Evolutionary conservation across 2,888 invertebrate genomes (phyloP).

Genomic region (Eupelmus urozonus): DNA sequence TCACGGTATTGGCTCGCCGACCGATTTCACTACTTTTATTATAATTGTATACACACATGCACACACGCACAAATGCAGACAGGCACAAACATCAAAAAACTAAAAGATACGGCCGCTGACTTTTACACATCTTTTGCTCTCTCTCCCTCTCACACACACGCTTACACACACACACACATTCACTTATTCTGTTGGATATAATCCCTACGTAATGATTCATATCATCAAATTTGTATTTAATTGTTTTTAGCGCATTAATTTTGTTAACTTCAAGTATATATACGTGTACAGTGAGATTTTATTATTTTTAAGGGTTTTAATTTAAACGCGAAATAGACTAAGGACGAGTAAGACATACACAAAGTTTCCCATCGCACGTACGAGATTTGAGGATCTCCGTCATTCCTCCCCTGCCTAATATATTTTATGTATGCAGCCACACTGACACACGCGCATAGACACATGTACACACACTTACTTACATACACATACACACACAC

Average conservation of each 20-base stretch:
- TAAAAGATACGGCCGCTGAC: slow-evolving; percentile 52
- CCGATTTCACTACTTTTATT: slow-evolving; percentile 25
- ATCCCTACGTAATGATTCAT: slow-evolving; percentile 23
- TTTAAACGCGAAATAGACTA: slow-evolving; percentile 45
- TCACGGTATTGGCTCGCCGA: slow-evolving; percentile 43
- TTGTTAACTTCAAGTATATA: slow-evolving; percentile 25
- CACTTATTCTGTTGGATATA: slow-evolving; percentile 32
- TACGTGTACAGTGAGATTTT: slow-evolving; percentile 45
- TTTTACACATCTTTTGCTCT: slow-evolving; percentile 18
- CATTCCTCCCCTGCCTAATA: slow-evolving; percentile 5
- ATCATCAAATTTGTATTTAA: slow-evolving; percentile 36
- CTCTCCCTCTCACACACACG: slow-evolving; percentile 29
- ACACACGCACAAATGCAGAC: slow-evolving; percentile 15
- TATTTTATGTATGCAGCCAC: no score
- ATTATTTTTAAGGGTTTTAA: slow-evolving; percentile 11
- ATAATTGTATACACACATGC: slow-evolving; percentile 19
- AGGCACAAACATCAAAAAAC: slow-evolving; percentile 47
- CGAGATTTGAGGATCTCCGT: slow-evolving; percentile 47
- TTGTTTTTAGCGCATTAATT: slow-evolving; percentile 37
- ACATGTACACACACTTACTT: slow-evolving; percentile 39
- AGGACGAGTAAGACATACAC: slow-evolving; percentile 49
- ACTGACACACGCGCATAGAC: no score
- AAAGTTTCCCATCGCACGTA: slow-evolving; percentile 42
- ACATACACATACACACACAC: slow-evolving; percentile 27
- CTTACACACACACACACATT: slow-evolving; percentile 45